Percentiles rank a stretch among this genome's conserved stretches.
phyloP scores from a whole-genome alignment of 2,888 invertebrate species.

The Terebella lapidaria region DNA sequence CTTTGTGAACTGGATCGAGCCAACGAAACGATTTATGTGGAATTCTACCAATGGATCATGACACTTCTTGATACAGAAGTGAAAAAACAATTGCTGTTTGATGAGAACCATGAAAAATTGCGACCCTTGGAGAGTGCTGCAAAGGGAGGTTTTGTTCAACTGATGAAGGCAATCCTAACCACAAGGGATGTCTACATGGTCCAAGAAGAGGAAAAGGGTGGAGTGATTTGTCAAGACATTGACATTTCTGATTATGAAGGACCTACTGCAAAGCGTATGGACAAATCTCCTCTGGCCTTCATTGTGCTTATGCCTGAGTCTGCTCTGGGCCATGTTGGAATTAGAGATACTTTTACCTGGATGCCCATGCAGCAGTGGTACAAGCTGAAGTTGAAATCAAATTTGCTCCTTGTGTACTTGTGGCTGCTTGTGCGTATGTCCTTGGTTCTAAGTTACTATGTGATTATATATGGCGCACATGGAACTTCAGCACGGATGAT shows the following conservation, averaged over 20 bases:
- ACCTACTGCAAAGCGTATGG: not conserved
- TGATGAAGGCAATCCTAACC: slow-evolving; percentile 3
- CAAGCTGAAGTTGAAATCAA: not conserved
- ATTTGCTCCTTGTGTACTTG: not conserved
- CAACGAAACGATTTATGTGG: not conserved
- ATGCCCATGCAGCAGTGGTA: not conserved
- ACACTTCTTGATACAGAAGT: not conserved
- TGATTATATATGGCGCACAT: no score
- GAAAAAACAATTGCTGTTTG: not conserved
- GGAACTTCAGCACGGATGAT: no score
- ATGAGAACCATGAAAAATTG: not conserved
- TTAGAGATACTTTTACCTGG: not conserved
- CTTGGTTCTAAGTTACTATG: no score
- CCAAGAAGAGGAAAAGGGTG: not conserved
- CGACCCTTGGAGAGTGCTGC: slow-evolving; percentile 4
- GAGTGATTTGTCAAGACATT: not conserved
- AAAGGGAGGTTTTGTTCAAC: not conserved
- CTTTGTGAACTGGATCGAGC: not conserved
- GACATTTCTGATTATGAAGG: slow-evolving; percentile 6
- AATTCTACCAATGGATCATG: not conserved
- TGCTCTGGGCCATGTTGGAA: not conserved
- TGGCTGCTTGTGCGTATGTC: no score
- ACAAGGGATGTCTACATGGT: not conserved
- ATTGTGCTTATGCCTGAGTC: not conserved
- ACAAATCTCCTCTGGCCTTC: not conserved